Evolutionary conservation across 2,113 vertebrate species (phyloP), one percentile per base, ranked within the genome.

Genomic region (Galemys pyrenaicus): DNA sequence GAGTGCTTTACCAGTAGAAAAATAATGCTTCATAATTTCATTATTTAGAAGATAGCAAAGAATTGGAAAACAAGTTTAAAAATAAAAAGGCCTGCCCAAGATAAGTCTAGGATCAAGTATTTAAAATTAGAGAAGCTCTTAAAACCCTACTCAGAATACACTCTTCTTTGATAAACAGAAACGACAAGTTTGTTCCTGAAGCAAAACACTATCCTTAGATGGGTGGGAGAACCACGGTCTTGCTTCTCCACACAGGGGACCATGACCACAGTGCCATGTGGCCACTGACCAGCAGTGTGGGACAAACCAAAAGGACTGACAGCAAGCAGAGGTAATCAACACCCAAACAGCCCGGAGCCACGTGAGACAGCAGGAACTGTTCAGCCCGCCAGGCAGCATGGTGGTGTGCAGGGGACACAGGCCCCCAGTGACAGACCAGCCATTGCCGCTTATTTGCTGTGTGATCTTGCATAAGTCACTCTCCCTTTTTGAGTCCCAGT

Each of bases 1-100:
- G 20, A 60, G 2, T 73, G 49, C 81, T 94, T 94, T 49, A 37
- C 37, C 56, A 44, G 44, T 35, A 85, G n/a, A 85, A 93, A 91
- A 13, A 8, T 24, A 79, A 56, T 9, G 74, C 9, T 58, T 58
- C 20, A 49, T 44, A 32, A 64, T 92, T 84, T 41, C 15, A 15
- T 49, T 62, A 87, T 60, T 88, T 26, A 87, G 74, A 64, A 88
- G 65, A 77, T 28, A 74, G 54, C 10, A 68, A 81, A 49, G 35
- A 39, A 91, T 80, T 19, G 46, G 51, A 86, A 92, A 88, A 84
- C 37, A 19, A 65, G 20, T 68, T 41, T 58, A 3, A 35, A 26
- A 73, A 87, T 56, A 49, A 32, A 75, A 89, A 46, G 32, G 19
- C 12, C 32, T 64, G 19, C 28, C 92, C 37, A 64, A 86, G 56